Percentiles rank a stretch among this genome's conserved stretches.
Evolutionary conservation across 2,797 vertebrate genomes (phyloP).

Genomic region (Macroramphosus scolopax): DNA sequence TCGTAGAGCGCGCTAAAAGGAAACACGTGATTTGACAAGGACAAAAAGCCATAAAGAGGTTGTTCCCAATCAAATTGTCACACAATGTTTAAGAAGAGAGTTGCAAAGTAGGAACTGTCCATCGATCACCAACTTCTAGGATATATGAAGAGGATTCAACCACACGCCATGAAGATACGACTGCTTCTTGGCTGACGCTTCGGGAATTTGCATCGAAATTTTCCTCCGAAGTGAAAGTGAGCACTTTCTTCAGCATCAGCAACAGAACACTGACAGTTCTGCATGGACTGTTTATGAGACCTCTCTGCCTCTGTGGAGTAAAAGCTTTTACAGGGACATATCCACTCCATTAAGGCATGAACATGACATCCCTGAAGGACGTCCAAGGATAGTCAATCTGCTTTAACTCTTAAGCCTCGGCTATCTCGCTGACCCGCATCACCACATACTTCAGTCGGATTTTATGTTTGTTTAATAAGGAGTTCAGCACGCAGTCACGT

Average conservation of each 20-base stretch:
- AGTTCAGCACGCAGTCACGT: too few species aligned
- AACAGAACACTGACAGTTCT: slow-evolving; percentile 50
- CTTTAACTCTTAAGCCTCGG: slow-evolving; percentile 22
- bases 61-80: slow-evolving; percentile 16
- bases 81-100: too few species aligned
- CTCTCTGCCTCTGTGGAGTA: slow-evolving; percentile 57
- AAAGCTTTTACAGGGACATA: slow-evolving; percentile 74
- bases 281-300: slow-evolving; percentile 60
- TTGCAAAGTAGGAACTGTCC: neutral
- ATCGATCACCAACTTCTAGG: too few species aligned
- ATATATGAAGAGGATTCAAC: too few species aligned
- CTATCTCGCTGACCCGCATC: slow-evolving; percentile 1
- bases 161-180: too few species aligned
- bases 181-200: too few species aligned
- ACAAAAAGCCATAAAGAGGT: slow-evolving; percentile 42
- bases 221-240: slow-evolving; percentile 33
- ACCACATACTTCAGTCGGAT: neutral
- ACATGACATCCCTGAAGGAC: slow-evolving; percentile 65
- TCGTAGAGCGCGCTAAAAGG: slow-evolving; percentile 34
- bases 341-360: slow-evolving; percentile 68
- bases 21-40: slow-evolving; percentile 45
- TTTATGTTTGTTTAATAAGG: neutral
- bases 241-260: slow-evolving; percentile 37
- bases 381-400: slow-evolving; percentile 47
- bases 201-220: too few species aligned